Conservation (phyloP, 2,797 vertebrate genomes). For the Eremophila alpestris region DNA sequence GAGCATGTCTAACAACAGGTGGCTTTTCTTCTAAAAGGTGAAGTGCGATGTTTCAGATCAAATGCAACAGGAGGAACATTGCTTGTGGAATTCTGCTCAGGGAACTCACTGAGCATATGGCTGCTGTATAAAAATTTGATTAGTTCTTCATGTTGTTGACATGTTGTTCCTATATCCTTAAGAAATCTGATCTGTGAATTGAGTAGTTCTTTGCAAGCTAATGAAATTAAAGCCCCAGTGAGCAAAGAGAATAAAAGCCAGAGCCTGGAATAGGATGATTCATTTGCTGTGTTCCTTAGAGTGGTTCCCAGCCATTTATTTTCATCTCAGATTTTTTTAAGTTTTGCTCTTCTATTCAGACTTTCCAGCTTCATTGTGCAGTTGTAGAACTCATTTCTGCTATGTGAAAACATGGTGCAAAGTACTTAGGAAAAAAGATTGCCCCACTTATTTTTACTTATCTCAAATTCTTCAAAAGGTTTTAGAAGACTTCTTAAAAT, state of each 20-base stretch:
- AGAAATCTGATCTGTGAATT: conserved; percentile 34
- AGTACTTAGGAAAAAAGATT: conserved; percentile 21
- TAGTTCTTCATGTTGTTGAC: not conserved
- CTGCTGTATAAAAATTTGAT: conserved; percentile 6
- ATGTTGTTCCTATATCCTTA: not conserved
- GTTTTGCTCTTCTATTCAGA: not conserved
- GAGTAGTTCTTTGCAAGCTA: conserved; percentile 7
- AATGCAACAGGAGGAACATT: not conserved
- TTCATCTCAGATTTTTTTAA: not conserved
- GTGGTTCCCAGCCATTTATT: not conserved
- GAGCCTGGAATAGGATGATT: not conserved
- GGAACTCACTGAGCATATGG: not conserved
- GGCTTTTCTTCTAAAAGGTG: not conserved
- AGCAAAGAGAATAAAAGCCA: conserved; percentile 28
- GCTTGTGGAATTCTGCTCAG: not conserved
- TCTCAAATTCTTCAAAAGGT: conserved; percentile 45
- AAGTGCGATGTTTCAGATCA: not conserved
- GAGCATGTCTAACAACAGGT: not conserved
- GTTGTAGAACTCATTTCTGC: not conserved
- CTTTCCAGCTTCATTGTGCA: not conserved
- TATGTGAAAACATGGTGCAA: not conserved
- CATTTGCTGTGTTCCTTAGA: not conserved
- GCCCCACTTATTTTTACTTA: conserved; percentile 53
- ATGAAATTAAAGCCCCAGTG: conserved; percentile 26
- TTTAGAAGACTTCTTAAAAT: conserved; percentile 65